Evolutionary conservation across 2,888 invertebrate species (phyloP).

Genomic region (Scaptomyza cyrtandrae): DNA sequence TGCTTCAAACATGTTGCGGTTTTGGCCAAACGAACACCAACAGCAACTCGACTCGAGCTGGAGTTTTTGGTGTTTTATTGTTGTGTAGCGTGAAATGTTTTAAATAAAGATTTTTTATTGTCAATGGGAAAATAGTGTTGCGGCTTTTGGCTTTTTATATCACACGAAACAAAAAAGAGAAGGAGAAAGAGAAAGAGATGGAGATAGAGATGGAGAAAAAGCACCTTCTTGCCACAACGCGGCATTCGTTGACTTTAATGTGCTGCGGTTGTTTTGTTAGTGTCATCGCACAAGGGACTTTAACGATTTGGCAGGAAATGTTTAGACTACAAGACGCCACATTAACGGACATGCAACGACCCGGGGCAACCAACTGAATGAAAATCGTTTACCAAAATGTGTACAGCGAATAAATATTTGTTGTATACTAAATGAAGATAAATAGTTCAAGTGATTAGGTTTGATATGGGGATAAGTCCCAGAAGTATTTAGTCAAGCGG

Average conservation of each 20-base stretch:
- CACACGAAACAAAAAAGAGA: conserved; percentile 21
- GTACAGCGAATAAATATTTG: not conserved
- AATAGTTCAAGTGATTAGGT: conserved; percentile 40
- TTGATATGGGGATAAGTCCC: not conserved
- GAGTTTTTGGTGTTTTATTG: conserved; percentile 69
- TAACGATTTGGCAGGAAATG: conserved; percentile 55
- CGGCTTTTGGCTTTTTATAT: conserved; percentile 76
- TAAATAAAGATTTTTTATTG: conserved; percentile 80
- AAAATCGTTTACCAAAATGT: conserved; percentile 6
- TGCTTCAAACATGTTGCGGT: conserved; percentile 79
- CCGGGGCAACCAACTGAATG: not conserved
- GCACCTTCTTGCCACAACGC: conserved; percentile 30
- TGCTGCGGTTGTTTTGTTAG: conserved; percentile 56
- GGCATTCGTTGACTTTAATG: conserved; percentile 65
- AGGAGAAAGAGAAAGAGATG: not conserved
- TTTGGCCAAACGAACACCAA: conserved; percentile 57
- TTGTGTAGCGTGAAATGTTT: conserved; percentile 78
- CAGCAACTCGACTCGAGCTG: conserved; percentile 19
- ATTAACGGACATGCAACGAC: conserved; percentile 38
- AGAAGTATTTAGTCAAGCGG: too few relatives aligned
- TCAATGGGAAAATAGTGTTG: conserved; percentile 77
- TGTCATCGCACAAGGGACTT: conserved; percentile 48
- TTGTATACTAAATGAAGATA: conserved; percentile 38
- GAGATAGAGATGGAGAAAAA: conserved; percentile 2
- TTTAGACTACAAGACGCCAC: conserved; percentile 68